phyloP scores from a whole-genome alignment of 2,113 vertebrate species.

The Gymnorhina tibicen region DNA sequence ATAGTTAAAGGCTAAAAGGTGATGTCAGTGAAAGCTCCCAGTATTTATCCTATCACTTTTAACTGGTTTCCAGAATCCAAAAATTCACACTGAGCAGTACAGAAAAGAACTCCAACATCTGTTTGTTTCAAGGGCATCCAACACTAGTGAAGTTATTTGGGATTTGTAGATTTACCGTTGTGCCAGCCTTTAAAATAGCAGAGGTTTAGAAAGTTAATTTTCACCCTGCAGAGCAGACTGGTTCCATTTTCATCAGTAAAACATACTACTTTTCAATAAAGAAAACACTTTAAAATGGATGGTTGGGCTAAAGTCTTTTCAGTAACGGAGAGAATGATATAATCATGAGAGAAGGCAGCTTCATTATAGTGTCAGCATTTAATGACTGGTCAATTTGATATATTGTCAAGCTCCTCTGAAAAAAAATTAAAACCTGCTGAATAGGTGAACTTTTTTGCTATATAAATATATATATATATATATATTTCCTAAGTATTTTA shows the following conservation, averaged over 20 bases:
- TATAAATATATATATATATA: not conserved
- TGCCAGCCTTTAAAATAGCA: not conserved
- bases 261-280: not conserved
- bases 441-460: not conserved
- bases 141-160: not conserved
- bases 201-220: constrained; percentile 13
- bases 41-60: not conserved
- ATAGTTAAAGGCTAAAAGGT: not conserved
- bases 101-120: not conserved
- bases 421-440: constrained; percentile 7
- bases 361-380: not conserved
- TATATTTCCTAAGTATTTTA: not conserved
- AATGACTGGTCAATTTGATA: not conserved
- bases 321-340: not conserved
- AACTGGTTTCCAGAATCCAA: not conserved
- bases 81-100: not conserved
- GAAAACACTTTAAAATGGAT: not conserved
- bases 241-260: constrained; percentile 7
- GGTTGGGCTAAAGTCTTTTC: not conserved
- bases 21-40: not conserved
- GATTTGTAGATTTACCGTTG: not conserved
- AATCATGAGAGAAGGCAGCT: not conserved
- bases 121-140: constrained; percentile 1
- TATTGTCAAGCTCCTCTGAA: not conserved
- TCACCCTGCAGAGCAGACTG: not conserved